Conservation (phyloP, 1,140 invertebrate species). For the Drosophila eugracilis region DNA sequence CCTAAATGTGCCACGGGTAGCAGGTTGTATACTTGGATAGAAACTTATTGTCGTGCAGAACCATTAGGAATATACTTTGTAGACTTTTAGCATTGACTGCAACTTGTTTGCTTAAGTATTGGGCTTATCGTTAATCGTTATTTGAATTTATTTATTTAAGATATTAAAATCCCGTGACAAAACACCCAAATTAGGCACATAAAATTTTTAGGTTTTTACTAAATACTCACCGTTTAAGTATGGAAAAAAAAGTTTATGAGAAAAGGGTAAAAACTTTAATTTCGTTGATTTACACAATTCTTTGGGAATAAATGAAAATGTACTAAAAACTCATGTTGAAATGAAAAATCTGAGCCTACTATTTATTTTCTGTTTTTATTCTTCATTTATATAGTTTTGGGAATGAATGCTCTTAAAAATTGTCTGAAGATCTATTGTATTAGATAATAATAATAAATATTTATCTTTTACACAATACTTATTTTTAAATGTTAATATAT, state of each 20-base stretch:
- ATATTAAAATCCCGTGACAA: no score
- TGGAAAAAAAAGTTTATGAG: no score
- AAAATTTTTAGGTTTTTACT: no score
- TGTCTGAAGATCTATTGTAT: no score
- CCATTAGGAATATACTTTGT: neutral
- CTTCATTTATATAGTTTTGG: no score
- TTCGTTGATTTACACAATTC: neutral
- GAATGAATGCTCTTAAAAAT: no score
- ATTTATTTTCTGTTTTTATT: neutral
- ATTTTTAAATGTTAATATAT: no score
- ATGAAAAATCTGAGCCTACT: neutral
- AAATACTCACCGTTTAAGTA: neutral
- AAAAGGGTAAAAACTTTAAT: neutral
- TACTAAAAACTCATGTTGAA: neutral
- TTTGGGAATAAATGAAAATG: neutral
- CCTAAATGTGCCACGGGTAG: neutral
- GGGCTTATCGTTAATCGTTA: neutral
- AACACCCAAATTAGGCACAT: no score
- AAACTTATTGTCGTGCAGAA: neutral
- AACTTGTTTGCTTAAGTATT: neutral
- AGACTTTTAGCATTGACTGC: neutral
- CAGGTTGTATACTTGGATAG: neutral
- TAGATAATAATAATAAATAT: no score
- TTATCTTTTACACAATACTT: no score
- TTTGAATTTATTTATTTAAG: neutral